Evolutionary conservation across 2,888 invertebrate genomes (phyloP).

Genomic region (Ischnus inquisitorius): DNA sequence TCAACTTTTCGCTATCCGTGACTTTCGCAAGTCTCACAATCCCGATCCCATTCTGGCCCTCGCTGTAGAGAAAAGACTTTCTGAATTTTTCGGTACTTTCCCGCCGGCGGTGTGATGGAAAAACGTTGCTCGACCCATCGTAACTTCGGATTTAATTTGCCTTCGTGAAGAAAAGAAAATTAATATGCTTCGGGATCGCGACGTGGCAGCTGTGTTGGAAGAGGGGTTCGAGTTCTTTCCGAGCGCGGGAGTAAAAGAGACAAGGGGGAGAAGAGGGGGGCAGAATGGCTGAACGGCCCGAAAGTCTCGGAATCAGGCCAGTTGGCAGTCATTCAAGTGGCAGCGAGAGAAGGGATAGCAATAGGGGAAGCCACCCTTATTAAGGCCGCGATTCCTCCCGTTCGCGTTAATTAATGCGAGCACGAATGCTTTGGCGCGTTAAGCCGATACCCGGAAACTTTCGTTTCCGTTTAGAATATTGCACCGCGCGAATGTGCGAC

Average conservation of each 20-base stretch:
- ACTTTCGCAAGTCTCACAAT: neutral
- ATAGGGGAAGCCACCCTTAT: constrained; percentile 43
- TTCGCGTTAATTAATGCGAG: constrained; percentile 65
- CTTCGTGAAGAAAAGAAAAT: constrained; percentile 56
- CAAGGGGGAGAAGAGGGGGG: neutral
- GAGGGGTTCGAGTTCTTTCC: constrained; percentile 2
- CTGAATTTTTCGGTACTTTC: neutral
- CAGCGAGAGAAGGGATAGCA: constrained; percentile 36
- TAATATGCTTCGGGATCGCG: constrained; percentile 53
- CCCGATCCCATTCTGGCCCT: neutral
- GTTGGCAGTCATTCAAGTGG: constrained; percentile 63
- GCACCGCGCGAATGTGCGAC: neutral
- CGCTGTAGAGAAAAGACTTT: neutral
- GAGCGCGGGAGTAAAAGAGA: constrained; percentile 22
- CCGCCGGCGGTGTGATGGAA: constrained; percentile 25
- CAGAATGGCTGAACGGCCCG: constrained; percentile 32
- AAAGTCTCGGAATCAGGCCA: constrained; percentile 62
- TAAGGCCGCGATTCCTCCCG: constrained; percentile 51
- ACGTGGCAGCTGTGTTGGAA: constrained; percentile 39
- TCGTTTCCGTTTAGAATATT: constrained; percentile 53
- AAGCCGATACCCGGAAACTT: constrained; percentile 56
- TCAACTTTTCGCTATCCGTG: constrained; percentile 31
- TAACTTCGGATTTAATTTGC: constrained; percentile 60
- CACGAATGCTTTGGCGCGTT: constrained; percentile 60
- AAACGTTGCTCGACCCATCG: constrained; percentile 49